Base-by-base conservation (phyloP, 1,140 invertebrate species). In the Saccostrea cuccullata region DNA sequence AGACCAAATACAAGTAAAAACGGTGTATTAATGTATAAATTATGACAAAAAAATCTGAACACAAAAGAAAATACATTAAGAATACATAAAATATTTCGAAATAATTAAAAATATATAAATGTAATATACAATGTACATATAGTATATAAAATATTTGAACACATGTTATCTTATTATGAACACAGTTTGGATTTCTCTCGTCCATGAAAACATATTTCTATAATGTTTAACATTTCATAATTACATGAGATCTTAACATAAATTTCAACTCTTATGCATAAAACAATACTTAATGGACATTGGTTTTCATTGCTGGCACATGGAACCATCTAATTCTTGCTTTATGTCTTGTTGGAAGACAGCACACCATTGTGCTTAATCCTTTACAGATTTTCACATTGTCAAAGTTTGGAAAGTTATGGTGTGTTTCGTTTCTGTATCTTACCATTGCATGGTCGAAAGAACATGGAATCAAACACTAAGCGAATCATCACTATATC, bases 401-500 rank as follows among this genome's bases (percentile, higher is more conserved):
- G 47, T 47, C 47, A 47, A 47, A 8, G 47, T 47, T 9, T 6
- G 47, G 47, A 47, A 47, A 47, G 5, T 47, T 47, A 0, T 47
- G 47, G 6, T 6, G 47, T 47, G 9, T 47, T 47, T 47, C 9
- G 30, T 47, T 47, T 47, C 47, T 47, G 9, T 47, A 47, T 9
- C 9, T 47, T 47, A 47, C 47, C 58, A 20, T 17, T 20, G 12
- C 0, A 17, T 4, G 58, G 58, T 64, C 6, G 6, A 0, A 5
- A n/a, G n/a, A 20, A 20, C 17, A n/a, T 64, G n/a, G 6, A 13
- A 64, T 84, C 55, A 85, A 5, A 56, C 23, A 85, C 84, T 85
- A 0, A 85, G 55, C 8, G 84, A 85, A 85, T 85, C 84, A 9
- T 85, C 84, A 85, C 84, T 85, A n/a, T 8, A 55, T 13, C 55